Conservation (phyloP, 2,113 vertebrate species). For the Bos indicus region DNA sequence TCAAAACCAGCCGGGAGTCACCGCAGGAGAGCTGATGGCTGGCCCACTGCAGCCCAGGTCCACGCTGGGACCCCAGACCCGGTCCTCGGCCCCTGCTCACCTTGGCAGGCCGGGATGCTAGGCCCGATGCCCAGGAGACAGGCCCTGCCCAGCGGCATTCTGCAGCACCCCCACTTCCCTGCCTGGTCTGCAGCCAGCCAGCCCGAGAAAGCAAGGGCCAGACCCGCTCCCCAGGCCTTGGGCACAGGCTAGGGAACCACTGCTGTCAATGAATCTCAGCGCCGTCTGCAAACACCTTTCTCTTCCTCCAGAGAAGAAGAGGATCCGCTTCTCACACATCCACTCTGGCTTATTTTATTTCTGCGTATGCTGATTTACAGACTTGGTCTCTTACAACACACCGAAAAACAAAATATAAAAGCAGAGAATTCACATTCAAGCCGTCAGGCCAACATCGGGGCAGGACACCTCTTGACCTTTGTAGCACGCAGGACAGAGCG, state of each 20-base stretch:
- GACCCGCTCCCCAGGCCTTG: constrained; percentile 44
- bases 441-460: background rate
- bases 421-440: constrained; percentile 40
- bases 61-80: constrained; percentile 71
- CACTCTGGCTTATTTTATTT: background rate
- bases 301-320: background rate
- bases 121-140: constrained; percentile 76
- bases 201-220: constrained; percentile 59
- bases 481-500: constrained; percentile 32
- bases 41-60: constrained; percentile 81
- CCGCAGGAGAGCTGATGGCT: constrained; percentile 86
- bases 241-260: background rate
- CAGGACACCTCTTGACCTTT: constrained; percentile 69
- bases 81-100: constrained; percentile 76
- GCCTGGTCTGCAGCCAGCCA: constrained; percentile 62
- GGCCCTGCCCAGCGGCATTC: constrained; percentile 81
- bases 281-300: background rate
- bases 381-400: constrained; percentile 41
- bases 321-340: constrained; percentile 17
- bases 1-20: constrained; percentile 84
- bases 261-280: background rate
- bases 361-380: background rate
- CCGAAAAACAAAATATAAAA: background rate
- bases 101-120: constrained; percentile 78
- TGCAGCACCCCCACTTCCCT: constrained; percentile 61